A percentile compares a stretch with the other conserved stretches of the same genome.
These are phyloP conservation scores for Orycteropus afer DNA, from an alignment of 2,113 vertebrate genomes.

Conservation along the genomic window DNA sequence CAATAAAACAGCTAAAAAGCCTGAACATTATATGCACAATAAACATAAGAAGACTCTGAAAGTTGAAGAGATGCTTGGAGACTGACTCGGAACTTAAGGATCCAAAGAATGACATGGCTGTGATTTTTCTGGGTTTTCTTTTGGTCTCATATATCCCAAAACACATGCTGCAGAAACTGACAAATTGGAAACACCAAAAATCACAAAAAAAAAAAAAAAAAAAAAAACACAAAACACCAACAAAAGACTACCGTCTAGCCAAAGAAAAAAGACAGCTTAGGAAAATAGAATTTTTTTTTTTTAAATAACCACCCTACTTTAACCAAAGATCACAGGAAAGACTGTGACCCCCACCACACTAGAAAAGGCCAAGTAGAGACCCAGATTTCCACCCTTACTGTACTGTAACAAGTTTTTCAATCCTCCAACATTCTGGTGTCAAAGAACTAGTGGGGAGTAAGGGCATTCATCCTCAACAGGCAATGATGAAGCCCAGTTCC, in stretches of 20 bases:
- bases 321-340: neutral
- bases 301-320: neutral
- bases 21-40: neutral
- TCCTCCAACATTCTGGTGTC: neutral
- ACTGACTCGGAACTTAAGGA: neutral
- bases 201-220: neutral
- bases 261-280: slow-evolving; percentile 11
- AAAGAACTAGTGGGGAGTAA: neutral
- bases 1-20: neutral
- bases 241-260: neutral
- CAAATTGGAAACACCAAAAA: neutral
- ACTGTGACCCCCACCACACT: neutral
- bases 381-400: neutral
- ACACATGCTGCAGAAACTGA: neutral
- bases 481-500: neutral
- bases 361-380: neutral
- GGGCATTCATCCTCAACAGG: neutral
- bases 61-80: neutral
- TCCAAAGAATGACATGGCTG: neutral
- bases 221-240: neutral
- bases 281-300: neutral
- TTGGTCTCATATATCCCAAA: neutral
- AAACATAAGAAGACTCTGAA: neutral
- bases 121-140: slow-evolving; percentile 3
- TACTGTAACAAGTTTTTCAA: neutral